phyloP scores from a whole-genome alignment of 2,797 vertebrate species.

The Antrozous pallidus region DNA sequence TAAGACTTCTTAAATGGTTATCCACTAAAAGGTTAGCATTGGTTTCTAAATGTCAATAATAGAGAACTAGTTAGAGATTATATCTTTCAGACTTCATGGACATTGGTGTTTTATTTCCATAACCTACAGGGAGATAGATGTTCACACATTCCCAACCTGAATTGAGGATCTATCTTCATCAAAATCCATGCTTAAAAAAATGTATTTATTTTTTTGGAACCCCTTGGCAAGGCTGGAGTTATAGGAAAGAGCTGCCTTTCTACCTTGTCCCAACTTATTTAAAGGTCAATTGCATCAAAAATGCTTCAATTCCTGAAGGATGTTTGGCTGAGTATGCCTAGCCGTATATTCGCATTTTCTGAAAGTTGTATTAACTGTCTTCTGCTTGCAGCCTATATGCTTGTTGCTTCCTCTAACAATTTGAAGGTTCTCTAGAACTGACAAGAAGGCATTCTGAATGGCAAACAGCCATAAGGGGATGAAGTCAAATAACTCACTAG shows the following conservation, averaged over 20 bases:
- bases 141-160: neutral
- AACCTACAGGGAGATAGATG: neutral
- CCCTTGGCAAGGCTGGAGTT: neutral
- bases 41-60: neutral
- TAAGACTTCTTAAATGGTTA: neutral
- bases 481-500: neutral
- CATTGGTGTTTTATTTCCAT: neutral
- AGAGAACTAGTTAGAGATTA: neutral
- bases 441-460: constrained; percentile 4
- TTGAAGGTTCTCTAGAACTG: neutral
- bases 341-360: neutral
- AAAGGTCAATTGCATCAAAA: constrained; percentile 46
- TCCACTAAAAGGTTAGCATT: neutral
- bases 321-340: neutral
- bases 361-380: constrained; percentile 5
- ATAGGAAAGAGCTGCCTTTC: constrained; percentile 25
- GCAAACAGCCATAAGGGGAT: neutral
- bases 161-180: constrained; percentile 12
- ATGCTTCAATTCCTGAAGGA: constrained; percentile 19
- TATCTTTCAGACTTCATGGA: neutral
- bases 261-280: constrained; percentile 28
- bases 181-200: constrained; percentile 37
- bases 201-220: constrained; percentile 16
- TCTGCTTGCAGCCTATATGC: neutral
- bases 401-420: neutral